phyloP scores from a whole-genome alignment of 2,888 invertebrate species.

The Sarcophaga caerulescens region DNA sequence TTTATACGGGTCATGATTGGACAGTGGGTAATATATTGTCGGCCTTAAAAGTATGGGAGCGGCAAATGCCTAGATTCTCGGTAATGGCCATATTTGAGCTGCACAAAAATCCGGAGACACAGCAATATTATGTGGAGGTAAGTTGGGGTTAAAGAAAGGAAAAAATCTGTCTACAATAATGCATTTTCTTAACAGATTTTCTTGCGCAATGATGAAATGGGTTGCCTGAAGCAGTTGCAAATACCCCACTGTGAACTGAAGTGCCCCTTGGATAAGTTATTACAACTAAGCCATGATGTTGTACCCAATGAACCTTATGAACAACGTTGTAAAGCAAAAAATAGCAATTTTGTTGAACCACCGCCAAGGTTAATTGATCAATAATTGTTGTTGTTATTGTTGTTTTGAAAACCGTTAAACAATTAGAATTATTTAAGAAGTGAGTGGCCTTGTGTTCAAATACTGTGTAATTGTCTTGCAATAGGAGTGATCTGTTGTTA shows the following conservation, averaged over 20 bases:
- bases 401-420: background rate
- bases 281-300: slow-evolving; percentile 82
- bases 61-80: slow-evolving; percentile 85
- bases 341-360: slow-evolving; percentile 82
- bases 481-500: background rate
- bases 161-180: background rate
- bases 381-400: background rate
- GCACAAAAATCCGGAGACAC: slow-evolving; percentile 81
- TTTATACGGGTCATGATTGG: slow-evolving; percentile 89
- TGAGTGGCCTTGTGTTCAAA: slow-evolving; percentile 28
- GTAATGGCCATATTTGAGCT: slow-evolving; percentile 86
- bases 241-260: slow-evolving; percentile 84
- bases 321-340: slow-evolving; percentile 83
- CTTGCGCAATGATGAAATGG: slow-evolving; percentile 82
- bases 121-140: slow-evolving; percentile 81
- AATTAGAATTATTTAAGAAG: background rate
- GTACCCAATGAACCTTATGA: slow-evolving; percentile 83
- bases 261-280: slow-evolving; percentile 84
- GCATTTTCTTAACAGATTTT: slow-evolving; percentile 73
- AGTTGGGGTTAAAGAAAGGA: background rate
- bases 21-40: slow-evolving; percentile 86
- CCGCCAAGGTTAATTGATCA: slow-evolving; percentile 79
- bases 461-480: background rate
- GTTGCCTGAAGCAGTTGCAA: slow-evolving; percentile 82
- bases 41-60: slow-evolving; percentile 85